Base-by-base conservation (phyloP, 2,113 vertebrate species). In the Tinamus guttatus region DNA sequence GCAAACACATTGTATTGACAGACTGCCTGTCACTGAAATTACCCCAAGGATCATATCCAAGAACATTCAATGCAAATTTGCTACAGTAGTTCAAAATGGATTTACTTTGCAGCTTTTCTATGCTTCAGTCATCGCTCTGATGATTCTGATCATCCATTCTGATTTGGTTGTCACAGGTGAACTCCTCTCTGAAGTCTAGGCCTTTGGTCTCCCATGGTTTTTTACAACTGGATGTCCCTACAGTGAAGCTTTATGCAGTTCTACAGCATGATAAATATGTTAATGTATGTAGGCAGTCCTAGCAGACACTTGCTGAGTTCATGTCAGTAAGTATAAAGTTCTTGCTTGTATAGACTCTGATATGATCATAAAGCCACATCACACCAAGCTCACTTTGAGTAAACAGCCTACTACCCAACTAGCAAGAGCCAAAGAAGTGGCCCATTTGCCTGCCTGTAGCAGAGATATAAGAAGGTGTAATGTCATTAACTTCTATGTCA, bases 391-490 rank as follows among this genome's bases (percentile, higher is more conserved):
- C 38, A 19, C 73, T 87, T 67, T 59, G 59, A 83, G 54, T 32
- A 69, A 21, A 34, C 52, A 76, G n/a, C 9, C 41, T 56, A 51
- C 25, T 6, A 20, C 84, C 45, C 59, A 56, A 14, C 19, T 36
- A 58, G 65, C 58, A 76, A 93, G 82, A 27, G 34, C 20, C 49
- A 52, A 69, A 87, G 15, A 90, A 13, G 22, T 69, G 11, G 19
- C 84, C 7, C 9, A 14, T 87, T 79, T 81, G 28, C 22, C 34
- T 84, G 87, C 75, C 41, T 68, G 11, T 52, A 58, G 16, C 25
- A 78, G 28, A 64, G 88, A 88, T 84, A 86, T 81, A 63, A 68
- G 58, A 75, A 81, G 47, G 20, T 41, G 67, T 78, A 93, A 68
- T 64, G 64, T 18, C 13, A n/a, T 79, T 52, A 69, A n/a, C 49